Conservation (phyloP, 2,888 invertebrate species). For the Leucophora obtusa region DNA sequence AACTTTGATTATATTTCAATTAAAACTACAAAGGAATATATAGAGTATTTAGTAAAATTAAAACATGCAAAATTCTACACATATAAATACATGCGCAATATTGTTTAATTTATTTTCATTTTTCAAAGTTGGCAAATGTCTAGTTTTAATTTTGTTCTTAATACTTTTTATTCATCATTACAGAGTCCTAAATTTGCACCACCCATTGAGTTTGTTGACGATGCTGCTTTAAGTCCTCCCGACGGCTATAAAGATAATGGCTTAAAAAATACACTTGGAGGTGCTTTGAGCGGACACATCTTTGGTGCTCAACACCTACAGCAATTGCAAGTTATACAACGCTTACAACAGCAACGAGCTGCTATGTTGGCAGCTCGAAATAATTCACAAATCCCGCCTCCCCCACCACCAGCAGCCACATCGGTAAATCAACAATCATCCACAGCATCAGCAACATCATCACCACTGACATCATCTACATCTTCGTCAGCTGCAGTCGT, state of each 20-base stretch:
- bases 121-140: not conserved
- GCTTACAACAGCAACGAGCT: slow-evolving; percentile 82
- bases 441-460: slow-evolving; percentile 64
- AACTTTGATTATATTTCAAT: slow-evolving; percentile 43
- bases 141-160: not conserved
- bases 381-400: slow-evolving; percentile 69
- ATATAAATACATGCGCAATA: not conserved
- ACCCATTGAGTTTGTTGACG: slow-evolving; percentile 86
- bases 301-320: slow-evolving; percentile 83
- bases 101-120: not conserved
- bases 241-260: slow-evolving; percentile 95
- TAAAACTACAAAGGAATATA: not conserved
- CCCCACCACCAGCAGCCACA: slow-evolving; percentile 66
- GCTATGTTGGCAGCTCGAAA: slow-evolving; percentile 79
- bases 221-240: slow-evolving; percentile 92
- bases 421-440: slow-evolving; percentile 54
- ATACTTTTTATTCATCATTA: slow-evolving; percentile 23
- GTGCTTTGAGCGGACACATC: slow-evolving; percentile 82
- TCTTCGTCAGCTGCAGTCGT: slow-evolving; percentile 53
- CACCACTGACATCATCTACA: slow-evolving; percentile 46
- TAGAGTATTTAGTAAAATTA: not conserved
- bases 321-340: slow-evolving; percentile 82
- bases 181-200: slow-evolving; percentile 83
- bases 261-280: slow-evolving; percentile 82
- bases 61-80: not conserved